Evolutionary conservation across 2,113 vertebrate genomes (phyloP), one percentile per base, ranked within the genome.

Genomic region (Myotis brandtii): DNA sequence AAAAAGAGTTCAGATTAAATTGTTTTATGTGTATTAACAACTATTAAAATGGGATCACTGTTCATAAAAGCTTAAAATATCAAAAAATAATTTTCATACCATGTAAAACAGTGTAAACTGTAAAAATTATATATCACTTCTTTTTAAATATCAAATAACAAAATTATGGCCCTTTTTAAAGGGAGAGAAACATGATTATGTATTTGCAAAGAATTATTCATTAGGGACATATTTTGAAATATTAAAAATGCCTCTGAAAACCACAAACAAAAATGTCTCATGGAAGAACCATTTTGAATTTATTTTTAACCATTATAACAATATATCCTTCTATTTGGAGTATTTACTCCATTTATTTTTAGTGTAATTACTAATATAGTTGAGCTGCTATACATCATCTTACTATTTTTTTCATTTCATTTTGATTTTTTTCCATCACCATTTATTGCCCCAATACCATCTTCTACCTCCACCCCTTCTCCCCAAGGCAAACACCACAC

Each of bases 81-180:
- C 85, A 87, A 93, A 46, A 30, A 92, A 83, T 94, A 75, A 79
- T 88, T 93, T 96, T 95, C 96, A 96, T 85, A 77, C 23, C 56
- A 30, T 75, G 34, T 73, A 72, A 92, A 95, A 92, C 20, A 83
- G 54, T 88, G 6, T 81, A 37, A 97, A 72, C 59, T 25, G 8
- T 89, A 92, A 89, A 92, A 95, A 77, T 62, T 93, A 73, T 82
- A 50, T 40, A 70, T 59, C 25, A 21, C 50, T 70, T 67, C 69
- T 80, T 89, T 76, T 86, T 89, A 84, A 83, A 75, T 95, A 86
- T 95, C 76, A 84, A 52, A 73, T 96, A 70, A 86, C 43, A 86
- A 86, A 91, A 91, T 14, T 11, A 5, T 64, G 76, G 43, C 23
- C 56, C 30, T 77, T 97, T 94, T 62, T 25, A 85, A 94, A 90